phyloP scores from a whole-genome alignment of 2,797 vertebrate genomes.

The Pterois miles region DNA sequence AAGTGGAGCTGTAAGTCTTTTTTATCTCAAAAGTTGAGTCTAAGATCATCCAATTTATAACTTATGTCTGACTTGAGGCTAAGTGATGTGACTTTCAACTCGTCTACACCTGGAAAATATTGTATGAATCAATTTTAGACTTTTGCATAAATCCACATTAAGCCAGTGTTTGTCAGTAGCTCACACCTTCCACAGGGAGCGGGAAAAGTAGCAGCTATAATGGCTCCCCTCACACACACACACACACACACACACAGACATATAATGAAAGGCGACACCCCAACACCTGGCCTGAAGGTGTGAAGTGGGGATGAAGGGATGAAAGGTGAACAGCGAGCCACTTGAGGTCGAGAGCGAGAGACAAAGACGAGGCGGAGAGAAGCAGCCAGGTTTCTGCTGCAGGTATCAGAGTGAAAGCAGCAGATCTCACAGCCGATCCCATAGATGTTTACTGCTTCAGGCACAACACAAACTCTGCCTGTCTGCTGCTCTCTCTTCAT shows the following conservation, averaged over 20 bases:
- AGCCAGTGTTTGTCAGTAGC: not conserved
- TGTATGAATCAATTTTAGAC: not conserved
- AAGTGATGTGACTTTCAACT: no score
- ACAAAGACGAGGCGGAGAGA: constrained; percentile 31
- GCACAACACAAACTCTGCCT: constrained; percentile 40
- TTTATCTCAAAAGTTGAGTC: no score
- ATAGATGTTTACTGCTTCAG: constrained; percentile 63
- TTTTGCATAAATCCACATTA: not conserved
- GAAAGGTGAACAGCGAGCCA: constrained; percentile 42
- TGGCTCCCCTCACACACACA: not conserved
- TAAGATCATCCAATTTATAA: no score
- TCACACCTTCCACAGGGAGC: constrained; percentile 16
- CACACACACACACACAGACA: not conserved
- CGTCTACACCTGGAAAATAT: not conserved
- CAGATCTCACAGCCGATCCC: constrained; percentile 26
- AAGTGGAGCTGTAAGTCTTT: no score
- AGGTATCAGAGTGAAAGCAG: constrained; percentile 39
- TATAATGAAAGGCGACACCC: constrained; percentile 51
- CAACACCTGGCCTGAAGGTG: constrained; percentile 50
- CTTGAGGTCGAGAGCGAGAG: constrained; percentile 48
- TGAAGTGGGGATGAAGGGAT: constrained; percentile 49
- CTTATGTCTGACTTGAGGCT: no score
- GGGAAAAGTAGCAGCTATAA: constrained; percentile 5
- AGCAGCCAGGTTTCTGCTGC: constrained; percentile 22
- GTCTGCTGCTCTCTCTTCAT: constrained; percentile 31